These are phyloP conservation scores for Aporophyla lueneburgensis DNA, from an alignment of 2,888 invertebrate genomes.

Conservation along the genomic window DNA sequence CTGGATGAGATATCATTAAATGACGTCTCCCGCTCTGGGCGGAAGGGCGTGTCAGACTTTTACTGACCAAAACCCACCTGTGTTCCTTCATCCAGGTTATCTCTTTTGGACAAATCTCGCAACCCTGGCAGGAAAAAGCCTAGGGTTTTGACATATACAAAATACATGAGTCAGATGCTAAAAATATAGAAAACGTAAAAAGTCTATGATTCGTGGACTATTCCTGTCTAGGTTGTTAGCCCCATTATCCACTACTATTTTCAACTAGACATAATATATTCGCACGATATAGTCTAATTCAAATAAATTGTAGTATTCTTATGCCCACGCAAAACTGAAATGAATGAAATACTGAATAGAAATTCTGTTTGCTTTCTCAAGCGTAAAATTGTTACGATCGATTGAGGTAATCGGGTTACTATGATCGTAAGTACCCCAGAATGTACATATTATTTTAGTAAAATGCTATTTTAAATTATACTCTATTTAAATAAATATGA, in stretches of 20 bases:
- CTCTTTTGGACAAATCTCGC: too few relatives aligned
- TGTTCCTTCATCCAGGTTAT: too few relatives aligned
- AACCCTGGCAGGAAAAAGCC: background rate
- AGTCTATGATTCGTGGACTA: conserved; percentile 14
- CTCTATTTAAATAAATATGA: background rate
- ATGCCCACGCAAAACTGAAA: conserved; percentile 52
- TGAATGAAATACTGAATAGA: conserved; percentile 57
- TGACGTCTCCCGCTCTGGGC: too few relatives aligned
- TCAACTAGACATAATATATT: conserved; percentile 32
- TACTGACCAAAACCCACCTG: too few relatives aligned
- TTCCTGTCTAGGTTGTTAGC: conserved; percentile 39
- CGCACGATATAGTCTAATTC: conserved; percentile 31
- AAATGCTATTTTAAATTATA: background rate
- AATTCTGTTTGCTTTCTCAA: conserved; percentile 33
- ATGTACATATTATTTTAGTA: conserved; percentile 2
- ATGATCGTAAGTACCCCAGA: background rate
- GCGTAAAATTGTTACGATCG: conserved; percentile 28
- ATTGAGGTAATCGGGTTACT: conserved; percentile 30
- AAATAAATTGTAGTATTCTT: conserved; percentile 53
- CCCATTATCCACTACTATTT: conserved; percentile 42
- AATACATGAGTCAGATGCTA: background rate
- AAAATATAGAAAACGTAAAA: conserved; percentile 15
- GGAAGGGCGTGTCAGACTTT: too few relatives aligned
- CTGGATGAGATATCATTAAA: too few relatives aligned
- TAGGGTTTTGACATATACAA: background rate